A percentile compares a stretch with the other conserved stretches of the same genome.
These are phyloP conservation scores for Numida meleagris DNA, from an alignment of 2,113 vertebrate species.

Conservation along the genomic window DNA sequence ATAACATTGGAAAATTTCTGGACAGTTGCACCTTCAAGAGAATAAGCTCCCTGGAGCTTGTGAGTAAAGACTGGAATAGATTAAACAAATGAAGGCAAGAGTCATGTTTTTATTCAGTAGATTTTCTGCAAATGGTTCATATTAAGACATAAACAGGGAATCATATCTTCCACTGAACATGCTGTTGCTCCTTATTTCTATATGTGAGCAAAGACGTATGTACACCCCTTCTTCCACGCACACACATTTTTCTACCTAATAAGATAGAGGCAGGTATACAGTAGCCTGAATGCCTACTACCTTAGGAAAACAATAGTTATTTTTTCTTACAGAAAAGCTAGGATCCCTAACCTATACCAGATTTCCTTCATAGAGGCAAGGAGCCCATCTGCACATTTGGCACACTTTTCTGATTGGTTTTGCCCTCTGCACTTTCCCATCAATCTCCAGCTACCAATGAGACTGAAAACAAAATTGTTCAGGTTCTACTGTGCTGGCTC, in stretches of 20 bases:
- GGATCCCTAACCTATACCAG: not conserved
- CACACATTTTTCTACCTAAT: not conserved
- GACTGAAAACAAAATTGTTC: not conserved
- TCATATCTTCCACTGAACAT: not conserved
- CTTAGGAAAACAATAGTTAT: accelerated
- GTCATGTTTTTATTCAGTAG: not conserved
- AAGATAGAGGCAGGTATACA: not conserved
- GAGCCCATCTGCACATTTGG: not conserved
- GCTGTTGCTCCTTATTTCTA: not conserved
- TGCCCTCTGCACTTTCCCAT: not conserved
- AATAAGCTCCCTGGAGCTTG: not conserved
- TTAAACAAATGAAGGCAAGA: not conserved
- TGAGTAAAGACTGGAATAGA: not conserved
- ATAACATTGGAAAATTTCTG: not conserved
- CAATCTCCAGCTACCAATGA: not conserved
- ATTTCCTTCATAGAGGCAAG: not conserved
- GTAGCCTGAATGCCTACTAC: not conserved
- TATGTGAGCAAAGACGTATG: not conserved
- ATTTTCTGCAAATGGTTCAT: not conserved
- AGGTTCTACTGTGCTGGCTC: not conserved
- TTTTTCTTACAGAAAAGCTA: not conserved
- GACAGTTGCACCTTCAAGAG: not conserved
- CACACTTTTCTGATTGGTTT: not conserved
- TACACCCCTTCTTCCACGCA: accelerated
- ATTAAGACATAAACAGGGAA: not conserved